These are phyloP conservation scores for Drosophila pegasa DNA, from an alignment of 2,888 invertebrate species.

Conservation along the genomic window DNA sequence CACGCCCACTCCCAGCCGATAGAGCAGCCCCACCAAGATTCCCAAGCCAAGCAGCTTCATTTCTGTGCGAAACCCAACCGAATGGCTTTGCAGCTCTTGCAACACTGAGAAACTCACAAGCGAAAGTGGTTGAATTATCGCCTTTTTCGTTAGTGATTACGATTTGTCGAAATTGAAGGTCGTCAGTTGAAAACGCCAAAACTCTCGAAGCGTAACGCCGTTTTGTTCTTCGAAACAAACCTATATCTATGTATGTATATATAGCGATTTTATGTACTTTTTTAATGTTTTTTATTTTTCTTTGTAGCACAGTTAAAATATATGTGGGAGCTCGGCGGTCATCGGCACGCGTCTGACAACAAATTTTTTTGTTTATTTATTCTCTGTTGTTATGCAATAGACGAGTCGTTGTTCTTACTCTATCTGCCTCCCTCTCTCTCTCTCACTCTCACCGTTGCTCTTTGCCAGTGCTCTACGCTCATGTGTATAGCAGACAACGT, in stretches of 20 bases:
- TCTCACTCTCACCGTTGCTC: not conserved
- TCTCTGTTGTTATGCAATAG: conserved; percentile 47
- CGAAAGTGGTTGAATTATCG: conserved; percentile 44
- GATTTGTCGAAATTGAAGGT: conserved; percentile 2
- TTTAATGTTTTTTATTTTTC: conserved; percentile 12
- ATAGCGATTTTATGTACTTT: conserved; percentile 4
- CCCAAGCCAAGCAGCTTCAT: conserved; percentile 34
- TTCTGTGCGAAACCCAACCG: not conserved
- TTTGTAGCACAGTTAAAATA: conserved; percentile 17
- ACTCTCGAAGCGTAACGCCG: conserved; percentile 41
- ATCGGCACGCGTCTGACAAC: conserved; percentile 26
- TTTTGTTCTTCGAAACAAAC: conserved; percentile 4
- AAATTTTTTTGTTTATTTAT: conserved; percentile 48
- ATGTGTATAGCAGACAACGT: not conserved
- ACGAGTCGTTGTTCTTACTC: not conserved
- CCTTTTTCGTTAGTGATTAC: not conserved
- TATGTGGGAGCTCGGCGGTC: conserved; percentile 12
- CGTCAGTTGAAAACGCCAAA: not conserved
- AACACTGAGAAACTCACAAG: conserved; percentile 33
- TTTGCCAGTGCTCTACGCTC: no score
- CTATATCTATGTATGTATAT: not conserved
- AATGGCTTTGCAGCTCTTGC: conserved; percentile 15
- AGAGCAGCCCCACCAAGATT: conserved; percentile 10
- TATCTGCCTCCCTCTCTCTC: not conserved
- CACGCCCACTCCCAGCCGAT: conserved; percentile 13